A percentile compares a stretch with the other conserved stretches of the same genome.
Conservation (phyloP, 2,113 vertebrate genomes). For the Clupea harengus region DNA sequence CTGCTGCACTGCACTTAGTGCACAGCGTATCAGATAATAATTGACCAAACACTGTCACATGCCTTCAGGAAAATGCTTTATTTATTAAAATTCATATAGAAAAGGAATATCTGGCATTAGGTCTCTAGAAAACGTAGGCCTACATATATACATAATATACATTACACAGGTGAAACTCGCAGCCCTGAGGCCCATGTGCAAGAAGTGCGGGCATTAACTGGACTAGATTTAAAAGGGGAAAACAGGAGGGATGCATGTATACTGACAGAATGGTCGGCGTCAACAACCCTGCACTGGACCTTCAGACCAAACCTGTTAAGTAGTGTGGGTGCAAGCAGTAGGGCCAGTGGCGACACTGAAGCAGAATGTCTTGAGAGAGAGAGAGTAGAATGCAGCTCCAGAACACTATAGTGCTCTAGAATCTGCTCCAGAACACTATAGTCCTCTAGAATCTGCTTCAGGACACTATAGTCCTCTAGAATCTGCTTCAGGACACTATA, state of each 20-base stretch:
- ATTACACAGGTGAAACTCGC: constrained; percentile 17
- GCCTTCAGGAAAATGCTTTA: constrained; percentile 59
- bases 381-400: background rate
- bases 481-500: too few relatives aligned
- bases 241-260: background rate
- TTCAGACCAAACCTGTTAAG: background rate
- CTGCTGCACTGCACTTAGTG: background rate
- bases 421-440: too few relatives aligned
- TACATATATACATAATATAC: constrained; percentile 64
- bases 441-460: too few relatives aligned
- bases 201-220: background rate
- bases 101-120: constrained; percentile 65
- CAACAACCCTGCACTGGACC: background rate
- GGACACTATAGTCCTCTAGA: too few relatives aligned
- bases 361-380: background rate
- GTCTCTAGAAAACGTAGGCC: constrained; percentile 62
- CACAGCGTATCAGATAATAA: background rate
- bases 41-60: background rate
- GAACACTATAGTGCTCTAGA: background rate
- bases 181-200: background rate
- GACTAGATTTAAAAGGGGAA: background rate
- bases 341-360: background rate
- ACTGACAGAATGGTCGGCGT: background rate
- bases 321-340: background rate
- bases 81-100: constrained; percentile 75